Evolutionary conservation across 2,888 invertebrate genomes (phyloP).

Genomic region (Protodeltote pygarga): DNA sequence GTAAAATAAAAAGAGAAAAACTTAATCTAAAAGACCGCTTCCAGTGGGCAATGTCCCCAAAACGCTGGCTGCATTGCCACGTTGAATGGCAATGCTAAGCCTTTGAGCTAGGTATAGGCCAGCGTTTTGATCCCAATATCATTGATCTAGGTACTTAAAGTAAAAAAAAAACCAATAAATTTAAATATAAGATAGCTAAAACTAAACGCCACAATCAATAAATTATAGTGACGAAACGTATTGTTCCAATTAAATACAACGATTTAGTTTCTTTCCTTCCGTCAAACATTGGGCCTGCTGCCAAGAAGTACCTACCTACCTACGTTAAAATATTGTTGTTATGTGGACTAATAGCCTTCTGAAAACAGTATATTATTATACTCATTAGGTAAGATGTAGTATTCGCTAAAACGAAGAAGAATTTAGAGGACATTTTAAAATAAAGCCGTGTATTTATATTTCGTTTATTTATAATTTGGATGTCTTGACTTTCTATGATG

Average conservation of each 20-base stretch:
- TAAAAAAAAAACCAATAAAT: neutral
- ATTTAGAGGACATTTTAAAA: constrained; percentile 57
- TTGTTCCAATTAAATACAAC: constrained; percentile 61
- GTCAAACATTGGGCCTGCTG: constrained; percentile 71
- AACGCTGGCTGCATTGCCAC: too few relatives aligned
- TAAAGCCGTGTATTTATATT: constrained; percentile 51
- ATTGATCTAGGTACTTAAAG: too few relatives aligned
- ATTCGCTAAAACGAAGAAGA: constrained; percentile 53
- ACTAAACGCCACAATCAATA: constrained; percentile 26
- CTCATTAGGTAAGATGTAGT: constrained; percentile 49
- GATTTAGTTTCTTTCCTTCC: constrained; percentile 66
- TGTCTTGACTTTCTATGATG: constrained; percentile 22
- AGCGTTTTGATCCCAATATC: too few relatives aligned
- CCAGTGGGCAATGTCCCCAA: too few relatives aligned
- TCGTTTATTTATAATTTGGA: constrained; percentile 38
- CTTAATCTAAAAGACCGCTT: too few relatives aligned
- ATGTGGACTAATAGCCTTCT: constrained; percentile 56
- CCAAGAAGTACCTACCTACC: too few relatives aligned
- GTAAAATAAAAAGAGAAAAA: too few relatives aligned
- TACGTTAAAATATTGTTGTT: constrained; percentile 65
- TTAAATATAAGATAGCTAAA: neutral
- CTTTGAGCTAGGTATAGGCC: too few relatives aligned
- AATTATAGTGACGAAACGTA: constrained; percentile 49
- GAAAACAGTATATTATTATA: constrained; percentile 57
- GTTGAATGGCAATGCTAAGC: too few relatives aligned